Evolutionary conservation across 2,888 invertebrate genomes (phyloP).

Genomic region (Glomeris marginata): DNA sequence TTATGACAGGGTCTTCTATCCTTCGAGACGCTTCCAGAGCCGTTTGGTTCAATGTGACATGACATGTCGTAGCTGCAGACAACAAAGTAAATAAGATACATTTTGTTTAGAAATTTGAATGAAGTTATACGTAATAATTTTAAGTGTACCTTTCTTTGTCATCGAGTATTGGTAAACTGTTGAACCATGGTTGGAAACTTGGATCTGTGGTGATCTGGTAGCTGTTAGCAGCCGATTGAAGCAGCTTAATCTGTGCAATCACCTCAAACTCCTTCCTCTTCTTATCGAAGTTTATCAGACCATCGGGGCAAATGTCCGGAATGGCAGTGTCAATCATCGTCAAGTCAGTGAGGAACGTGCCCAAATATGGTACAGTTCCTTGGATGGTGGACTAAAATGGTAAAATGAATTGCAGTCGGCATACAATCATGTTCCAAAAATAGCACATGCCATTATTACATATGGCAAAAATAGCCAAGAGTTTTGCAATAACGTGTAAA

Average conservation of each 20-base stretch:
- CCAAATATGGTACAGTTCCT: constrained; percentile 94
- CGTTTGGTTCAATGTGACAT: constrained; percentile 63
- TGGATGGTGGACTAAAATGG: constrained; percentile 29
- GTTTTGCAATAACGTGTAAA: too few relatives aligned
- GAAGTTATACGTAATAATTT: not conserved
- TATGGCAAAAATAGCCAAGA: too few relatives aligned
- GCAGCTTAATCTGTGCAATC: constrained; percentile 83
- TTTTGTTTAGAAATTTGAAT: not conserved
- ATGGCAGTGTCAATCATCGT: constrained; percentile 98
- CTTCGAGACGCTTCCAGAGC: constrained; percentile 16
- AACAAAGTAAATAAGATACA: not conserved
- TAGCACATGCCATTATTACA: too few relatives aligned
- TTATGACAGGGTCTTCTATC: constrained; percentile 20
- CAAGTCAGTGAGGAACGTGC: constrained; percentile 93
- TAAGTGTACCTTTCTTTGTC: constrained; percentile 73
- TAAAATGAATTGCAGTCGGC: not conserved
- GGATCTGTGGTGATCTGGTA: constrained; percentile 75
- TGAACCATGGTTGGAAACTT: constrained; percentile 90
- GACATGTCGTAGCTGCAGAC: constrained; percentile 46
- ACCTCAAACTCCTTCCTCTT: constrained; percentile 97
- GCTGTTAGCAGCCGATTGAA: constrained; percentile 92
- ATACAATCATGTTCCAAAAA: too few relatives aligned
- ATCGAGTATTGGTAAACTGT: constrained; percentile 73
- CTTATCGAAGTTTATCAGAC: constrained; percentile 95
- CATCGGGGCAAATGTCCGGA: constrained; percentile 63